Evolutionary conservation across 2,888 invertebrate genomes (phyloP).

Genomic region (Drosophila anceps): DNA sequence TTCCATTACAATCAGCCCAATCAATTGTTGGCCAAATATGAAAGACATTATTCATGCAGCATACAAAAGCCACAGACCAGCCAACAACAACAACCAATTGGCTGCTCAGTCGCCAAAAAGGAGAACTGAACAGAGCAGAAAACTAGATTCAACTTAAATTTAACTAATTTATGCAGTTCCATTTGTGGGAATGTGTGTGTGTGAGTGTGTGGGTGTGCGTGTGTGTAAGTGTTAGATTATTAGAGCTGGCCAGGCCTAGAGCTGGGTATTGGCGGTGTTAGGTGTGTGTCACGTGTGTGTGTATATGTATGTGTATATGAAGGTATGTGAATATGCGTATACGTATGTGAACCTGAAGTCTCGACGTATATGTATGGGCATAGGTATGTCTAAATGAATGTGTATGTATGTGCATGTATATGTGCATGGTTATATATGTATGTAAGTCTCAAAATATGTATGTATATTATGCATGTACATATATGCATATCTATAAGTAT

Average conservation of each 20-base stretch:
- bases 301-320: not conserved
- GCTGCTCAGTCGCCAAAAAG: not conserved
- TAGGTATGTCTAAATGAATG: no score
- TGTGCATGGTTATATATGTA: not conserved
- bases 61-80: slow-evolving; percentile 11
- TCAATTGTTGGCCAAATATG: slow-evolving; percentile 37
- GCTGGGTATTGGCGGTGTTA: no score
- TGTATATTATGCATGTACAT: not conserved
- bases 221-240: no score
- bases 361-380: no score
- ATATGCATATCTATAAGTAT: no score
- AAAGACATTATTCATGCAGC: slow-evolving; percentile 32
- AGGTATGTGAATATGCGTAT: not conserved
- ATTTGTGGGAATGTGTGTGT: not conserved
- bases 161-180: slow-evolving; percentile 28
- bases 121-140: not conserved
- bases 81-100: slow-evolving; percentile 9
- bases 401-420: not conserved
- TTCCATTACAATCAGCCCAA: slow-evolving; percentile 36
- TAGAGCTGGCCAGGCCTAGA: no score
- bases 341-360: no score
- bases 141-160: slow-evolving; percentile 17
- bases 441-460: not conserved
- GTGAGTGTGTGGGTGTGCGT: not conserved
- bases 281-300: no score